Conservation (phyloP, 2,113 vertebrate species). For the Zosterops japonicus region DNA sequence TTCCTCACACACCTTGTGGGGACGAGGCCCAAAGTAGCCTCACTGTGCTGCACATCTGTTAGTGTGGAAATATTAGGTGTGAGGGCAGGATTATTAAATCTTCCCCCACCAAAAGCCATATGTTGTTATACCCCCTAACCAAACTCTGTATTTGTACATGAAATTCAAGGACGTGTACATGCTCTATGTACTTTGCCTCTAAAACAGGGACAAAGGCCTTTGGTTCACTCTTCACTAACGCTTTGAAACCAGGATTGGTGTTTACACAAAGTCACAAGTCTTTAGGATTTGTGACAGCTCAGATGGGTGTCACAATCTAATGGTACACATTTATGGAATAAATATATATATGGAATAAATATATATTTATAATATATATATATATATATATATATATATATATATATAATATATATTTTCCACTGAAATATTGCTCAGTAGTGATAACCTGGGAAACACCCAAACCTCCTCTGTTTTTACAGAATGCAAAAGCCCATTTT, state of each 20-base stretch:
- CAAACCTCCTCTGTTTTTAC: not conserved
- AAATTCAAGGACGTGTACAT: not conserved
- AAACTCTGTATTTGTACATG: not conserved
- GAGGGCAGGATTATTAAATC: not conserved
- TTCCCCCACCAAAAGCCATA: not conserved
- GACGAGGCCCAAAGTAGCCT: not conserved
- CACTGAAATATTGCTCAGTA: not conserved
- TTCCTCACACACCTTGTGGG: not conserved
- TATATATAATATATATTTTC: too few relatives aligned
- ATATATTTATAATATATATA: too few relatives aligned
- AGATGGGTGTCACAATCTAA: not conserved
- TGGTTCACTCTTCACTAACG: not conserved
- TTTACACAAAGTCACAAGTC: not conserved
- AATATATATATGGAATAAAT: too few relatives aligned
- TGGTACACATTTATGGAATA: not conserved
- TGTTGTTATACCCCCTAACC: not conserved
- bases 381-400: too few relatives aligned
- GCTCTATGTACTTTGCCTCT: fast-evolving
- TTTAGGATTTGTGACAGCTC: not conserved
- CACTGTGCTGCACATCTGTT: not conserved
- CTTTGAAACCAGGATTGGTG: not conserved
- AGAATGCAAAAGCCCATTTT: not conserved
- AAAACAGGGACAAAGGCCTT: not conserved
- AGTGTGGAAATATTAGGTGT: slow-evolving; percentile 10
- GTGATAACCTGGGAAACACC: not conserved